Base-by-base conservation (phyloP, 1,140 invertebrate genomes). In the Drosophila nikananu region DNA sequence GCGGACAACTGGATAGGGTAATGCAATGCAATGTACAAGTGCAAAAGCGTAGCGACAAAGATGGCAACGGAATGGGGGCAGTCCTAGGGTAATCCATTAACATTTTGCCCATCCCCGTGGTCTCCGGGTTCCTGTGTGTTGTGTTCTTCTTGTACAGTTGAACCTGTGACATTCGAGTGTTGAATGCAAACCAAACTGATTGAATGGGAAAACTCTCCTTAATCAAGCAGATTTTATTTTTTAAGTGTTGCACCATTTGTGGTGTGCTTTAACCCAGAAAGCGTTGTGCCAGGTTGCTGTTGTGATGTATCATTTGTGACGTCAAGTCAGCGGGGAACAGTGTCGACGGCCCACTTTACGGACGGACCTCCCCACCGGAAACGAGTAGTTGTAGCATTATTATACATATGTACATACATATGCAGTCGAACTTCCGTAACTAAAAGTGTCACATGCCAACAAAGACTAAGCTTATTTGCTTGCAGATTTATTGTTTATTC, bases 1-100 rank as follows among this genome's bases (percentile, higher is more conserved):
- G 66, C 30, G 23, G 8, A 64, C 35, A 58, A 64, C 60, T 41
- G 35, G n/a, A 55, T 35, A 46, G 61, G 25, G 73, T 21, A 61
- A 72, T 58, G 30, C 30, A 55, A 37, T 37, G 62, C 35, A 71
- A 71, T 71, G 67, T 48, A 66, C 48, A 65, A 73, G 35, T 72
- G 64, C 57, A 78, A 59, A 74, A 49, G 71, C 70, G 71, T 55
- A 75, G 70, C 70, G 41, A 64, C 70, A 30, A 77, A 77, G 67
- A 73, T 61, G 70, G 70, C 54, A 73, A 70, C 74, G 65, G 63
- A 77, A 78, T 70, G 74, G 57, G 74, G 57, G 65, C 75, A 77
- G 74, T 78, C 75, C 75, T 78, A 78, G 74, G 75, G 75, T 74
- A 78, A 78, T 78, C 75, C 58, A 78, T 78, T 78, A 70, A 77